Base-by-base conservation (phyloP, 2,797 vertebrate species). In the Mormyrops boulengeri region DNA sequence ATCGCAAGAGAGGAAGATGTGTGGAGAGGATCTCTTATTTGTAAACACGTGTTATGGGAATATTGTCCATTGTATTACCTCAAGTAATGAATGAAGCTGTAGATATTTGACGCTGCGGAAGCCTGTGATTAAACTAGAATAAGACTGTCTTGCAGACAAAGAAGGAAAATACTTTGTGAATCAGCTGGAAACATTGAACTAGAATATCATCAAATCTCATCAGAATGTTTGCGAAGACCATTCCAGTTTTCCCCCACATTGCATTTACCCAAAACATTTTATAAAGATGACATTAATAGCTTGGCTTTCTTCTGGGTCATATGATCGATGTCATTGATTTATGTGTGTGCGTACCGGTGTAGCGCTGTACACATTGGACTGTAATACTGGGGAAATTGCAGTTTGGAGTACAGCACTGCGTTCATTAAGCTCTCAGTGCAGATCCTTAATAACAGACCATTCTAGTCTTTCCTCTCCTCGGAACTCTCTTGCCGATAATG, bases 401-500 rank as follows among this genome's bases (percentile, higher is more conserved):
- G 85, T 87, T 53, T 60, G 26, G 5, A 38, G 53, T 87, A 22
- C 41, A 41, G 30, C 7, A 47, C 19, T n/a, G n/a, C 57, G 22
- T 26, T 88, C 41, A 41, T 62, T 88, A 62, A 38, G 12, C 34
- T 3, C 14, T 17, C 34, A 30, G 19, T 38, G n/a, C 73, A 53
- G 69, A 53, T 77, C 52, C 17, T 89, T 41, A 38, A 22, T 82
- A 53, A 14, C 17, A 82, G 17, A 47, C 0, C 44, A 30, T 84
- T 90, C 22, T 62, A 19, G 50, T 22, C 88, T 38, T 30, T 87
- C 26, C 73, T 86, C 69, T 92, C 88, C 84, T 49, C 41, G 52
- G 69, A 88, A 77, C 62, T 85, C 26, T 47, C 53, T 50, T 52
- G 89, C 52, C 88, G 52, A 91, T 89, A 91, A 91, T 88, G 90